Conservation (phyloP, 2,797 vertebrate genomes). For the Triplophysa bombifrons region DNA sequence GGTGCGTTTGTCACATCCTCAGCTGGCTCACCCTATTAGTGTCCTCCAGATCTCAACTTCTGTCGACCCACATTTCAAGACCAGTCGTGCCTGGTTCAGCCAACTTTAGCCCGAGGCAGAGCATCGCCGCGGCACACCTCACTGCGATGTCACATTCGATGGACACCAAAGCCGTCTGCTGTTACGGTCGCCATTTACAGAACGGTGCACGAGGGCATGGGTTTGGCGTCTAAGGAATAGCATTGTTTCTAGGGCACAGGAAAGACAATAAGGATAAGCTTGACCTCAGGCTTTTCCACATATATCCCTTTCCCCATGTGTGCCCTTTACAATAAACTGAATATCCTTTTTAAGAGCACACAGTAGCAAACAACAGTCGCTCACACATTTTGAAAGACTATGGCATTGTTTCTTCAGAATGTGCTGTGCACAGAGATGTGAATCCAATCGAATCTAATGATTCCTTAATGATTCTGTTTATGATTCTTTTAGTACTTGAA, state of each 20-base stretch:
- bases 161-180: conserved; percentile 33
- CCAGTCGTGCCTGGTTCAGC: conserved; percentile 8
- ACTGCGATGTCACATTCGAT: conserved; percentile 11
- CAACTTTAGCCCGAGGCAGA: background rate
- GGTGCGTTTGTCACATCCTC: conserved; percentile 51
- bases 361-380: background rate
- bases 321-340: conserved; percentile 24
- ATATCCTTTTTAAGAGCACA: background rate
- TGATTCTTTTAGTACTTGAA: conserved; percentile 7
- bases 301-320: conserved; percentile 10
- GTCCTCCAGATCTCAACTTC: conserved; percentile 35
- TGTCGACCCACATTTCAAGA: conserved; percentile 19
- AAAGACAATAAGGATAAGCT: conserved; percentile 21
- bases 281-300: conserved; percentile 33
- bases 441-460: conserved; percentile 2
- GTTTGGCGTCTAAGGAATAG: background rate
- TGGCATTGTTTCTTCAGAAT: background rate
- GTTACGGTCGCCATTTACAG: conserved; percentile 20
- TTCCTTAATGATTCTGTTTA: conserved; percentile 6
- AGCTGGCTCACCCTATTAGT: conserved; percentile 48
- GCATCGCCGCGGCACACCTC: background rate
- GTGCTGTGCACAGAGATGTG: background rate
- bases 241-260: background rate
- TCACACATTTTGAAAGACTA: background rate
- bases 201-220: conserved; percentile 23